A percentile compares a stretch with the other conserved stretches of the same genome.
Conservation (phyloP, 2,797 vertebrate species). For the Tenualosa thibaudeaui region DNA sequence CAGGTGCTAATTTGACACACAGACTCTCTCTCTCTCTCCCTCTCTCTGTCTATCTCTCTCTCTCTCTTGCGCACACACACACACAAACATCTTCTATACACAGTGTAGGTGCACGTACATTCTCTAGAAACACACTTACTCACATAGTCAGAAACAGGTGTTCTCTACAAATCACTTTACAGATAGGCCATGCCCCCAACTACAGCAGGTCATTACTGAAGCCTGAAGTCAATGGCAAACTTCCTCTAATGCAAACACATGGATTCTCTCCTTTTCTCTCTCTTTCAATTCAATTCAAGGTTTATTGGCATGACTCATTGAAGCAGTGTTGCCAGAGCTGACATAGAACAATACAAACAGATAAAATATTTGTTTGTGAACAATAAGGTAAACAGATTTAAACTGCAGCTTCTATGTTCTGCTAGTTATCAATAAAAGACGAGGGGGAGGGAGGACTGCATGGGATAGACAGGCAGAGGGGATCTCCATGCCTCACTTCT, state of each 20-base stretch:
- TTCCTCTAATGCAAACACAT: not conserved
- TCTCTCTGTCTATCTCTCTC: not conserved
- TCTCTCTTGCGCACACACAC: not conserved
- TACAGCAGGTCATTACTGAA: slow-evolving; percentile 11
- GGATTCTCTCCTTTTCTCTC: not conserved
- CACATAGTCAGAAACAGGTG: slow-evolving; percentile 9
- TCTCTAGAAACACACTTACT: not conserved
- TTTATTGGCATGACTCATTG: too few species aligned
- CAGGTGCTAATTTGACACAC: slow-evolving; percentile 31
- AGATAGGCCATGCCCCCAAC: not conserved
- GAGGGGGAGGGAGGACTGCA: not conserved
- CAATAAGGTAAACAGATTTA: too few species aligned
- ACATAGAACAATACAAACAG: too few species aligned
- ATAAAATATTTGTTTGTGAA: too few species aligned
- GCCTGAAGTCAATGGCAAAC: not conserved
- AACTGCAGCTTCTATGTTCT: not conserved
- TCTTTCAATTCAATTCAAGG: not conserved
- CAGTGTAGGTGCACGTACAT: not conserved
- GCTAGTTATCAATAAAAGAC: not conserved
- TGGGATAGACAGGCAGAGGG: not conserved
- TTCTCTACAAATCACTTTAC: slow-evolving; percentile 19
- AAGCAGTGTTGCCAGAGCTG: too few species aligned
- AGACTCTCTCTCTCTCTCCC: not conserved
- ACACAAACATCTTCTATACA: not conserved
- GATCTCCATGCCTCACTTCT: not conserved